Percentiles rank a stretch among this genome's conserved stretches.
Conservation (phyloP, 2,797 vertebrate species). For the Sebastes glaucus region DNA sequence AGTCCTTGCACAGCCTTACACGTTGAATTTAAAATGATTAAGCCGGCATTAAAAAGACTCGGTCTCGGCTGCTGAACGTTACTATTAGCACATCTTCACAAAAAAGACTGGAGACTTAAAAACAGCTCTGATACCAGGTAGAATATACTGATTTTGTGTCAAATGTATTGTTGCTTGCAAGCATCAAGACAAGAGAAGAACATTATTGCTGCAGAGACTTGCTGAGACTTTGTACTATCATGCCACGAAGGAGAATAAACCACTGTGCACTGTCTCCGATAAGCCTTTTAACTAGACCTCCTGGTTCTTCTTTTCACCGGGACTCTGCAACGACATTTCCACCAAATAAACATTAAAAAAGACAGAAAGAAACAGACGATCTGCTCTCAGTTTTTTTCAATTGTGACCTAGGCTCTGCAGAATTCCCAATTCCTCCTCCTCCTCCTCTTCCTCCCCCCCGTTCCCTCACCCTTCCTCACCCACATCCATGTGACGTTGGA, state of each 20-base stretch:
- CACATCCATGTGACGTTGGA: slow-evolving; percentile 21
- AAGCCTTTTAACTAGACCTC: slow-evolving; percentile 10
- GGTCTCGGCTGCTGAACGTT: neutral
- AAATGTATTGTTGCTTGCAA: neutral
- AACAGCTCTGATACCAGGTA: neutral
- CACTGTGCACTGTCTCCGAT: neutral
- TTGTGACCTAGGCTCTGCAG: neutral
- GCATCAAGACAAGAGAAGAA: neutral
- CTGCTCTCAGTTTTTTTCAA: neutral
- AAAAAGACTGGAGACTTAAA: neutral
- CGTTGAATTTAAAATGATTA: neutral
- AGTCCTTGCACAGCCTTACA: fast-evolving
- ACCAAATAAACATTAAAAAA: neutral
- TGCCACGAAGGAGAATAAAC: slow-evolving; percentile 8
- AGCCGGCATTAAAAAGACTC: neutral
- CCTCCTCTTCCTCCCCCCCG: neutral
- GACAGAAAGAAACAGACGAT: neutral
- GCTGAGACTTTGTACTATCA: neutral
- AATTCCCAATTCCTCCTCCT: neutral
- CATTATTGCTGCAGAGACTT: neutral
- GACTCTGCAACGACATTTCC: neutral
- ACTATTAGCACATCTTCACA: neutral
- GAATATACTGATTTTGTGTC: neutral
- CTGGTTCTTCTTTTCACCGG: neutral
- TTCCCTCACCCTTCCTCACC: slow-evolving; percentile 13